Evolutionary conservation across 2,797 vertebrate species (phyloP).

Genomic region (Coregonus sp.): DNA sequence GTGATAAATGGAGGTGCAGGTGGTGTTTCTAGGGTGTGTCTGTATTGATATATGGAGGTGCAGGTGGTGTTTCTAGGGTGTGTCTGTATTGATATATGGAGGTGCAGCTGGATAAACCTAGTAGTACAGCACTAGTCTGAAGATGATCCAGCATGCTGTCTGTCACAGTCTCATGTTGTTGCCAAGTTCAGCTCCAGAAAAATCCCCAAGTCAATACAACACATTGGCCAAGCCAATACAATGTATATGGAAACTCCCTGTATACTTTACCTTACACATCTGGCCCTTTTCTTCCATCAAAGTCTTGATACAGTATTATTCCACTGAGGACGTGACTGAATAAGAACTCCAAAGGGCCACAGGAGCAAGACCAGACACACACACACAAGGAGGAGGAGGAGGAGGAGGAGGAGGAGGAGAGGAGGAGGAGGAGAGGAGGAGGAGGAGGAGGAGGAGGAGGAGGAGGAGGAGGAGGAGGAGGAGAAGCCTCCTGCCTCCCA

Average conservation of each 20-base stretch:
- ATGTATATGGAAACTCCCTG: conserved; percentile 18
- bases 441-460: neutral
- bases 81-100: conserved; percentile 20
- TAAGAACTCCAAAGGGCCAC: conserved; percentile 64
- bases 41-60: conserved; percentile 10
- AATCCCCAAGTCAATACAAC: conserved; percentile 38
- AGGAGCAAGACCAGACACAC: conserved; percentile 29
- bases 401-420: neutral
- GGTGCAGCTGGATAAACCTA: conserved; percentile 52
- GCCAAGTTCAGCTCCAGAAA: conserved; percentile 59
- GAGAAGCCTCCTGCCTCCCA: conserved; percentile 64
- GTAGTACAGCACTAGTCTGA: conserved; percentile 40
- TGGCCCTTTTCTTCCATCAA: conserved; percentile 36
- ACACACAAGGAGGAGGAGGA: neutral
- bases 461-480: conserved; percentile 19
- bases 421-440: neutral
- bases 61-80: too few relatives aligned
- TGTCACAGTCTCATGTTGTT: conserved; percentile 28
- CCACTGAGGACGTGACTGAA: conserved; percentile 38
- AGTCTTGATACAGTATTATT: conserved; percentile 42
- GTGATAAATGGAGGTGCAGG: conserved; percentile 39
- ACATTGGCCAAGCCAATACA: conserved; percentile 36
- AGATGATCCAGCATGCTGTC: conserved; percentile 34
- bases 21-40: neutral
- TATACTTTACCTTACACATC: conserved; percentile 4